Evolutionary conservation across 1,140 invertebrate species (phyloP), one percentile per base, ranked within the genome.

Genomic region (Akabosia matsudoensis): DNA sequence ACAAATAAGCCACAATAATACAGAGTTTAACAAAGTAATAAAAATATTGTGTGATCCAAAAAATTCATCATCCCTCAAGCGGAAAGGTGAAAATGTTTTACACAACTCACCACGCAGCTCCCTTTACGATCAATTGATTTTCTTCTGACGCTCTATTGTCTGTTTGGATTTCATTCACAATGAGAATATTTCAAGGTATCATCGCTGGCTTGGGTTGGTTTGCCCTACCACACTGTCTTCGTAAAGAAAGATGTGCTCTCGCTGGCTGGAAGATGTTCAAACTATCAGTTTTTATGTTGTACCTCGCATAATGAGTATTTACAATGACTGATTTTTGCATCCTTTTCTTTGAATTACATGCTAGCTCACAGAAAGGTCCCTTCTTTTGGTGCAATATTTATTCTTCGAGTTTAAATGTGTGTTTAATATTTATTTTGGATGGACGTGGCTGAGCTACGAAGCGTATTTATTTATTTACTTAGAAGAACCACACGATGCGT

Each of bases 11-110:
- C 54, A 16, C 54, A 56, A 56, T 16, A 56, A 45, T 56, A 16
- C 4, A 56, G 7, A 56, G 3, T 22, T 22, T 16, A 61, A 61
- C 54, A 61, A 61, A 61, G 24, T 61, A 61, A 61, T 61, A 61
- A 61, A 61, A 24, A 24, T 61, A 61, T 10, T 14, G 54, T 22
- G 7, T 61, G 54, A 61, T 61, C n/a, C 14, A 24, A 67, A 67
- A n/a, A n/a, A n/a, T n/a, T 67, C 54, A 70, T 30, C 28, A 7
- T 45, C 70, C 70, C 33, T 51, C 33, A 72, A 72, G 70, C 70
- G 70, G 70, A 72, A 72, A 72, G 70, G 70, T 72, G 70, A 72
- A 72, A 51, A 72, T 22, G 34, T 72, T 72, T 45, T n/a, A n/a
- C n/a, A 72, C 61, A 67, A 67, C 61, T 67, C 61, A 67, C 28